Conservation (phyloP, 2,113 vertebrate species). For the Hucho hucho region DNA sequence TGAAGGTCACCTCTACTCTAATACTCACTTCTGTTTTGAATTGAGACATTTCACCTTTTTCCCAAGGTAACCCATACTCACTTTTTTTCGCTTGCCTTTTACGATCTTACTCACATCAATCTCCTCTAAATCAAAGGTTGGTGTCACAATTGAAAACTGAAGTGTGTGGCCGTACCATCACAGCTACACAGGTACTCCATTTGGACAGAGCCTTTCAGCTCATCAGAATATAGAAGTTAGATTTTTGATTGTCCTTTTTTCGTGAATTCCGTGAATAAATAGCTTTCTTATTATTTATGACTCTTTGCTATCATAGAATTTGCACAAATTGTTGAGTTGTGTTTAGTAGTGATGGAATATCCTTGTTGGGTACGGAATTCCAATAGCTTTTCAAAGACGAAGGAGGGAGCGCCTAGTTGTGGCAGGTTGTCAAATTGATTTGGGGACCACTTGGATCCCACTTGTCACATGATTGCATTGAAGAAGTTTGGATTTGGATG, state of each 20-base stretch:
- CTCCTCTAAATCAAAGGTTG: constrained; percentile 7
- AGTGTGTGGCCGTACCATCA: background rate
- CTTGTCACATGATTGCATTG: constrained; percentile 50
- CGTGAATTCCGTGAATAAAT: background rate
- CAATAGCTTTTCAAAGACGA: constrained; percentile 67
- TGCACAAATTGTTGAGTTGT: no score
- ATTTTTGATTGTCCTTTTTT: background rate
- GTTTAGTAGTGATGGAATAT: constrained; percentile 19
- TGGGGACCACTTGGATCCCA: constrained; percentile 28
- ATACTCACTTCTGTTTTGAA: no score
- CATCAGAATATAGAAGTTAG: background rate
- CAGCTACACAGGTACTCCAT: no score
- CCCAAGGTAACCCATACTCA: no score
- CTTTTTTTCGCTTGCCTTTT: background rate
- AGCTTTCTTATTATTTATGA: background rate
- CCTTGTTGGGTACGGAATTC: constrained; percentile 46
- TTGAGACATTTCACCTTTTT: no score
- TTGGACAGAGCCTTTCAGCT: no score
- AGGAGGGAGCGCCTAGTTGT: constrained; percentile 49
- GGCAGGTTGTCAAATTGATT: constrained; percentile 65
- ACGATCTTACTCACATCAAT: background rate
- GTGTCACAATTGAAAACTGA: background rate
- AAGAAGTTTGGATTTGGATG: constrained; percentile 55
- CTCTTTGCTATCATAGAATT: background rate
- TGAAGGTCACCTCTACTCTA: background rate